A percentile compares a stretch with the other conserved stretches of the same genome.
Evolutionary conservation across 2,113 vertebrate genomes (phyloP).

Genomic region (Coryphaenoides rupestris): DNA sequence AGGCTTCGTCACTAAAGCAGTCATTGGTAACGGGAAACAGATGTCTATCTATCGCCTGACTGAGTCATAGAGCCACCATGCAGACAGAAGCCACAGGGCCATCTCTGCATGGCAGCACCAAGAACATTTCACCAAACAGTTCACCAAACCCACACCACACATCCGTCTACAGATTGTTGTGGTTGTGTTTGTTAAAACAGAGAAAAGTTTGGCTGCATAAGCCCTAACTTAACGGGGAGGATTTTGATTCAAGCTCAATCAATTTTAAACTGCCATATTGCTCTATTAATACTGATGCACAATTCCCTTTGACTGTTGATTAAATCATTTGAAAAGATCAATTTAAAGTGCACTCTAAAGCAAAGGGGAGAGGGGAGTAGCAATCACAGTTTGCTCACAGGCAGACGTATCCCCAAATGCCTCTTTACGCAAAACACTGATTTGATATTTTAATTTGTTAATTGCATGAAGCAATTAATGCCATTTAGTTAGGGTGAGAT

Average conservation of each 20-base stretch:
- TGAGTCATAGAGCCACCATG: constrained; percentile 1
- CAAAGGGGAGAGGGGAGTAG: too few relatives aligned
- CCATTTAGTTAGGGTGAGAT: neutral
- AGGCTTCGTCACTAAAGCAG: neutral
- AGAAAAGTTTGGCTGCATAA: neutral
- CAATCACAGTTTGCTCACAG: too few relatives aligned
- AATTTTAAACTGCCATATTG: too few relatives aligned
- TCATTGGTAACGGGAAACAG: constrained; percentile 36
- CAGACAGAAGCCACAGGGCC: neutral
- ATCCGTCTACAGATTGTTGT: neutral
- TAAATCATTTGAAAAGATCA: too few relatives aligned
- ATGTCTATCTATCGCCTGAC: constrained; percentile 27
- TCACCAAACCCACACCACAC: neutral
- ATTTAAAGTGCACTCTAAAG: too few relatives aligned
- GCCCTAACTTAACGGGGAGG: neutral
- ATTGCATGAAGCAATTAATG: neutral
- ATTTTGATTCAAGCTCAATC: neutral
- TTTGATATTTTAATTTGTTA: neutral
- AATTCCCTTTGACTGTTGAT: too few relatives aligned
- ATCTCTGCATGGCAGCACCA: constrained; percentile 8
- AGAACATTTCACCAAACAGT: constrained; percentile 21
- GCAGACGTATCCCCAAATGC: neutral
- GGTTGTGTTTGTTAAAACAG: constrained; percentile 39
- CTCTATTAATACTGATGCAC: too few relatives aligned
- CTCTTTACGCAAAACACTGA: constrained; percentile 28